Evolutionary conservation across 2,113 vertebrate species (phyloP), one percentile per base, ranked within the genome.

Genomic region (Brachyistius frenatus): DNA sequence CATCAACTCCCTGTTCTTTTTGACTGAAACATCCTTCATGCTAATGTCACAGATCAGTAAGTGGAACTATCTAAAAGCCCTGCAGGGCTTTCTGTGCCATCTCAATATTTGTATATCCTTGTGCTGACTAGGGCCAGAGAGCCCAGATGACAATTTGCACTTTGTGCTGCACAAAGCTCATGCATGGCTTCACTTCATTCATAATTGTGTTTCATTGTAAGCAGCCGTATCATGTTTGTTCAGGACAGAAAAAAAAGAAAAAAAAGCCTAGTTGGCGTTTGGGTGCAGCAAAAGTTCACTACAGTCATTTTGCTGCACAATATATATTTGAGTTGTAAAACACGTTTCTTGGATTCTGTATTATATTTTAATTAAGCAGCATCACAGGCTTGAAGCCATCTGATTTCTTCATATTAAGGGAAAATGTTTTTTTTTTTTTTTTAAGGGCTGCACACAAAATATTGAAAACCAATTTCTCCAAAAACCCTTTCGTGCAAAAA

Each of bases 31-130:
- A 67, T 16, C 65, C 58, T 77, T 71, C 30, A 44, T 73, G 57
- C 50, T 77, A 73, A 41, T 79, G 62, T 81, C 79, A 77, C 75
- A 82, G 64, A 78, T 78, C 77, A 80, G 49, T 60, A 52, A 80
- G 31, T 78, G 75, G 77, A 81, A 86, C 80, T 77, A 73, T 84
- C 63, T 60, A 55, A 69, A 80, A 84, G 23, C 44, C 49, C 73
- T 53, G 81, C 86, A 71, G 50, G 65, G 53, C 32, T 72, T 47
- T 66, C 56, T 62, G 54, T 80, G 64, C 65, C 65, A 79, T 49
- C 53, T 69, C 66, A 70, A 14, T 80, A 67, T 80, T 69, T 88
- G 68, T 55, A 36, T 9, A 65, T 50, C 33, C 15, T 32, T 41
- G 64, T 60, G 49, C 49, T 83, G 79, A 66, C 54, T 13, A 41